Base-by-base conservation (phyloP, 2,113 vertebrate genomes). In the Neotragus moschatus region DNA sequence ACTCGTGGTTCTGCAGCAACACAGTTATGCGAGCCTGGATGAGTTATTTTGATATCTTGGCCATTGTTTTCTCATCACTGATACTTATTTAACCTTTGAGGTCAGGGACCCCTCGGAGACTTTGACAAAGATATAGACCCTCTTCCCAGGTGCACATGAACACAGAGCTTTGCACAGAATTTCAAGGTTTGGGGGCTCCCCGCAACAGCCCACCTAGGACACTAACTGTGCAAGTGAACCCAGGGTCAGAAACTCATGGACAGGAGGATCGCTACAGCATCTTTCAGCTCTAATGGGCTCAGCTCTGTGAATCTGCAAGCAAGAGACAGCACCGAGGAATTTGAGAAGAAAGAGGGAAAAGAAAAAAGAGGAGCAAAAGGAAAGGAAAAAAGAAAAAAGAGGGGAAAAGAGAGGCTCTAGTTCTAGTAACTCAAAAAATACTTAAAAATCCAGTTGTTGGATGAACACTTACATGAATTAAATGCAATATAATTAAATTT, bases 401-500 rank as follows among this genome's bases (percentile, higher is more conserved):
- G 12, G 7, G 5, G 80, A 79, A 86, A 61, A 66, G 8, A 84
- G 43, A 88, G 36, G 6, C 58, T 84, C 33, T 87, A 17, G 47
- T 85, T 86, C 55, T 30, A 95, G 11, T 61, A 73, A 94, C 63
- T 84, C 60, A 25, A 81, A 87, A 96, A 93, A 90, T 17, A 60
- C 51, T 63, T 84, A 7, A 82, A 73, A 90, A 90, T 45, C 23
- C 3, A 51, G 15, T 30, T 45, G 66, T 94, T 60, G 66, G 30
- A 55, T 85, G 60, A 91, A 49, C 21, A 45, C 43, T 70, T 84
- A 36, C 63, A n/a, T 97, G 55, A 91, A 96, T 93, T 91, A 93
- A 91, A 93, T 53, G 19, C 77, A 91, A 70, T 82, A 25, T 61
- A 94, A 96, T 82, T 91, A 84, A 82, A 96, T 97, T 77, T 75